These are phyloP conservation scores for Lamellibrachia luymesi DNA, from an alignment of 1,140 invertebrate species.

Conservation along the genomic window DNA sequence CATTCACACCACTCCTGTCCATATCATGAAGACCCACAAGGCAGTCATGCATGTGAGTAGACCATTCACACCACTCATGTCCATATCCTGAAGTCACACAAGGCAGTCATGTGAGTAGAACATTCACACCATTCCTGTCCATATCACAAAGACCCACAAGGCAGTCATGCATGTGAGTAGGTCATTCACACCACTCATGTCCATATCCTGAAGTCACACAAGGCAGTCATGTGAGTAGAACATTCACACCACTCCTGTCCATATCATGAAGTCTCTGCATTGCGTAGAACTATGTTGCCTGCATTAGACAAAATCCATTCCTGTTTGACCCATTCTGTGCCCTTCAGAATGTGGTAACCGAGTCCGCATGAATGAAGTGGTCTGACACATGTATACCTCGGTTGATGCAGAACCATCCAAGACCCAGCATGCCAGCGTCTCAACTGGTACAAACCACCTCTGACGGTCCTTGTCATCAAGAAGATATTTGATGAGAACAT, in stretches of 20 bases:
- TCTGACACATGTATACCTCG: background rate
- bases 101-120: too few species aligned
- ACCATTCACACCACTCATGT: too few species aligned
- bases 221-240: background rate
- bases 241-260: background rate
- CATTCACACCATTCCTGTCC: too few species aligned
- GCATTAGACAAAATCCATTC: background rate
- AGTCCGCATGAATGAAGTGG: background rate
- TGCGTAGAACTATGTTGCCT: background rate
- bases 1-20: too few species aligned
- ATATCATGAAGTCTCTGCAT: background rate
- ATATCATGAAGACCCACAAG: too few species aligned
- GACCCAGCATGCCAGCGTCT: slow-evolving; percentile 93
- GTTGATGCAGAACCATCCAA: slow-evolving; percentile 81
- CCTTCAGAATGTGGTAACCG: background rate
- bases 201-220: too few species aligned
- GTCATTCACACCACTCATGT: background rate
- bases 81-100: too few species aligned
- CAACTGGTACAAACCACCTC: slow-evolving; percentile 93
- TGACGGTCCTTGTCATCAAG: slow-evolving; percentile 92
- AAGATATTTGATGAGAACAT: slow-evolving; percentile 90
- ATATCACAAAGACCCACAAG: too few species aligned
- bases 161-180: background rate
- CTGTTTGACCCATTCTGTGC: background rate
- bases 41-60: too few species aligned